phyloP scores from a whole-genome alignment of 2,113 vertebrate species.

The Herpailurus yagouaroundi region DNA sequence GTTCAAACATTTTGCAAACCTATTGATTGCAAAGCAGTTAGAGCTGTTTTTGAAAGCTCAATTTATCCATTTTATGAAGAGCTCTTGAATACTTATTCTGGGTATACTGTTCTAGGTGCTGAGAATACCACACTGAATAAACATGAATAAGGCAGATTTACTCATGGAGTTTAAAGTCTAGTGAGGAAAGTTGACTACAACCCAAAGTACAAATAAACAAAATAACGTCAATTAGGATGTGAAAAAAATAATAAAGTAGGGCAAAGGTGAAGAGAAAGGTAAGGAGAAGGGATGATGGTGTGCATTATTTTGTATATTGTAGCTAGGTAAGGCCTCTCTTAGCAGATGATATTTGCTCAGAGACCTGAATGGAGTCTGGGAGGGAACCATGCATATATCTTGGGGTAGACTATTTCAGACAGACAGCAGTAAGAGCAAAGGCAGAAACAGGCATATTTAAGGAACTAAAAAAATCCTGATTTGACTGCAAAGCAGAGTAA shows the following conservation, averaged over 20 bases:
- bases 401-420: background rate
- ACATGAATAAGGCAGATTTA: background rate
- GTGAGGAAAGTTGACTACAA: background rate
- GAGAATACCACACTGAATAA: background rate
- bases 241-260: background rate
- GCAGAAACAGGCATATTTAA: constrained; percentile 6
- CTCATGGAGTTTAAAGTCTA: background rate
- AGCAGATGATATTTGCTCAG: background rate
- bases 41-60: background rate
- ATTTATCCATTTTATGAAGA: background rate
- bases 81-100: background rate
- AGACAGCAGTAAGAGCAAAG: background rate
- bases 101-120: background rate
- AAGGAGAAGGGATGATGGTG: background rate
- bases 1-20: background rate
- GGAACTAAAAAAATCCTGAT: background rate
- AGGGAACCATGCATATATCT: background rate
- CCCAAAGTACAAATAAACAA: background rate
- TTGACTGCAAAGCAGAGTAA: background rate
- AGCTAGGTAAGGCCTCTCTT: background rate
- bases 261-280: background rate
- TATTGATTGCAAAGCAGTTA: background rate
- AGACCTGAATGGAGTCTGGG: background rate
- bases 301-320: background rate
- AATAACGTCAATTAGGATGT: background rate